Base-by-base conservation (phyloP, 2,113 vertebrate species). In the Albula glossodonta region DNA sequence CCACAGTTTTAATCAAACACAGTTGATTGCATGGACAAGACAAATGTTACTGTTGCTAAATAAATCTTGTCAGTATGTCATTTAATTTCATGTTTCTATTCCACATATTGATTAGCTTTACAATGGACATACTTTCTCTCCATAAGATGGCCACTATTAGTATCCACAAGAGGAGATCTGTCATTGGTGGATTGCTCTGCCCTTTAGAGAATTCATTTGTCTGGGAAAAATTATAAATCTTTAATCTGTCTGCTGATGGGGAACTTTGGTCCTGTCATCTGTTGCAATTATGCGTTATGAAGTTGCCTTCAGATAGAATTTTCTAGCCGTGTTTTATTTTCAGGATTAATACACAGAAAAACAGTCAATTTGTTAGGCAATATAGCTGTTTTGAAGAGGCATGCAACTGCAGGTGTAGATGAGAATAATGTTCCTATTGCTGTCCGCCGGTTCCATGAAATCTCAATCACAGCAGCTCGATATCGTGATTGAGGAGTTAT, bases 51-150 rank as follows among this genome's bases (percentile, higher is more conserved):
- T 9, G 70, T 74, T 8, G 70, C 70, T 25, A 31, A 31, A 74
- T 79, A 48, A 79, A 50, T 79, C 78, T 79, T 5, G 12, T 50
- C 17, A 4, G 12, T 50, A 4, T 49, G 19, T 50, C 31, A 41
- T 41, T 41, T 12, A 1, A 79, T 79, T 79, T 49, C 78, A 79
- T 79, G 15, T 79, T 79, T 49, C 31, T 79, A 79, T 49, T 48
- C 78, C 78, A 48, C 78, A 79, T 79, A 79, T 79, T 79, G 78
- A 79, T 79, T 79, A 79, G 11, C 41, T 48, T 48, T 79, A 5
- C 78, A 79, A 25, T 79, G 48, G 41, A 31, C 74, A 10, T 15
- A 48, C 78, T 79, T 79, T 79, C 78, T 12, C 15, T 10, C 11
- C 78, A 49, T 41, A 50, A 10, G 78, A 48, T 10, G 13, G 78